Conservation (phyloP, 2,888 invertebrate genomes). For the Leptinotarsa juncta region DNA sequence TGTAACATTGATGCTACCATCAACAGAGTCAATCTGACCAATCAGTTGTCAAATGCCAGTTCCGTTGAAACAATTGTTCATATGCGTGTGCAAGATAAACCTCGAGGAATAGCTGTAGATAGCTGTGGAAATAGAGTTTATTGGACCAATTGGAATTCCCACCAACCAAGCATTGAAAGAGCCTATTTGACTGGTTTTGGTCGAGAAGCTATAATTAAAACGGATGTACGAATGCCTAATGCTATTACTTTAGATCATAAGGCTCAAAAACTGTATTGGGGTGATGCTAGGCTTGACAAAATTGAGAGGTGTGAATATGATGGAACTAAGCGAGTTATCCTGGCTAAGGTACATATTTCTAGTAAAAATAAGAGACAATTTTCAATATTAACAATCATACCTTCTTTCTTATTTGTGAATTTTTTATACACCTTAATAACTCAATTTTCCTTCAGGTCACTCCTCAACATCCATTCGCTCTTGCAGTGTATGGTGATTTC, state of each 20-base stretch:
- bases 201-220: constrained; percentile 78
- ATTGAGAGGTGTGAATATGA: constrained; percentile 86
- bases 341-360: constrained; percentile 64
- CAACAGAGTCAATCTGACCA: constrained; percentile 69
- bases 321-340: constrained; percentile 77
- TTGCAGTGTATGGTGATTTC: constrained; percentile 84
- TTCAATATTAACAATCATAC: background rate
- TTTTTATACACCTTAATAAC: background rate
- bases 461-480: constrained; percentile 88
- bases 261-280: constrained; percentile 84
- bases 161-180: constrained; percentile 83
- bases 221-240: constrained; percentile 88
- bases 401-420: background rate
- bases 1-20: constrained; percentile 84
- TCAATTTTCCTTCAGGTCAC: constrained; percentile 67
- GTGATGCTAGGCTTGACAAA: constrained; percentile 86
- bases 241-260: constrained; percentile 82
- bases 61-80: constrained; percentile 72
- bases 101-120: constrained; percentile 87
- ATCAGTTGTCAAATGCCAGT: constrained; percentile 63
- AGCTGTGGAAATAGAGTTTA: constrained; percentile 82
- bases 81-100: constrained; percentile 78
- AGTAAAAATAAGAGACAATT: too few relatives aligned
- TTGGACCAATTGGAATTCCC: constrained; percentile 93
- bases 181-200: constrained; percentile 70